These are phyloP conservation scores for Bothrops jararaca DNA, from an alignment of 2,113 vertebrate species.

Conservation along the genomic window DNA sequence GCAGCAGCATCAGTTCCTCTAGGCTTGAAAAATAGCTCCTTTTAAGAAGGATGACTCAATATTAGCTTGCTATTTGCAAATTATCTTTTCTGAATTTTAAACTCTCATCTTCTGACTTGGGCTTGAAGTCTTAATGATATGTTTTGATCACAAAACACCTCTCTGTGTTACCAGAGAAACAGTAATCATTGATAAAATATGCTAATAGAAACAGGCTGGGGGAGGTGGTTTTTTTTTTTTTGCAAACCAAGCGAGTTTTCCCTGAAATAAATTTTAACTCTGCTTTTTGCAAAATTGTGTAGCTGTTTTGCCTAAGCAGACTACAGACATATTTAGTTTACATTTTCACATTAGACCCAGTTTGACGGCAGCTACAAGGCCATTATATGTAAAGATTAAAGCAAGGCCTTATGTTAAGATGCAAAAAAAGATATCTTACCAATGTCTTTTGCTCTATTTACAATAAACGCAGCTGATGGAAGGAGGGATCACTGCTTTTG, in stretches of 20 bases:
- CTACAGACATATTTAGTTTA: background rate
- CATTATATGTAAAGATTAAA: background rate
- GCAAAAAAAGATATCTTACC: background rate
- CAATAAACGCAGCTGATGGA: background rate
- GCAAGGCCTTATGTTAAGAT: background rate
- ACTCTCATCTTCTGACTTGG: background rate
- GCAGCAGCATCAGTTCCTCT: background rate
- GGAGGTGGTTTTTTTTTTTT: no score
- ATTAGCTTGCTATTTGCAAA: background rate
- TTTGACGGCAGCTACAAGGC: background rate
- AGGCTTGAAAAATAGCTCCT: background rate
- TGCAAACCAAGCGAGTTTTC: background rate
- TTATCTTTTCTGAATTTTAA: conserved; percentile 1
- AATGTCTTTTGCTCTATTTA: background rate
- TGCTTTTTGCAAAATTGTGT: background rate
- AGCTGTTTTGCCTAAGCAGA: background rate
- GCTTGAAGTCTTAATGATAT: conserved; percentile 27
- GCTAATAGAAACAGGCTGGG: background rate
- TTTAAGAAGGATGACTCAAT: background rate
- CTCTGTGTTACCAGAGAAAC: background rate
- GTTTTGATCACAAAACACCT: conserved; percentile 26
- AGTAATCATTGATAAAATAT: background rate
- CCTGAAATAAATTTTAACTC: background rate
- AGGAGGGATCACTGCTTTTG: background rate
- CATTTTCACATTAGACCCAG: background rate